phyloP scores from a whole-genome alignment of 2,888 invertebrate species.

The Limnephilus auricula region DNA sequence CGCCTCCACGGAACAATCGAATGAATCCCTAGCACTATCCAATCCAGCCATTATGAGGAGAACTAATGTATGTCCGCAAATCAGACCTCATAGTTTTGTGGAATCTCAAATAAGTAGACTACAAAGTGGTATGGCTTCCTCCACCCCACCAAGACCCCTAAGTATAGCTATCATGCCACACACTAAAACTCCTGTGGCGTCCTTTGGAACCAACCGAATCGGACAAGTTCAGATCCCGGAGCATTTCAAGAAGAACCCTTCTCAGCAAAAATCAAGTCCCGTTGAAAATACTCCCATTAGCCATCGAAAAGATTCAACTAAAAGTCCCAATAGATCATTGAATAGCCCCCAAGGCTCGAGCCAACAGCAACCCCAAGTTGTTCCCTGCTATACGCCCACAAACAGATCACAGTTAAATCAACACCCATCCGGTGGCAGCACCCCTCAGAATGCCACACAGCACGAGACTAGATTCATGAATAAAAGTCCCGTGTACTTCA shows the following conservation, averaged over 20 bases:
- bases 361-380: slow-evolving; percentile 39
- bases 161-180: slow-evolving; percentile 63
- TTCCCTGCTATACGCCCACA: slow-evolving; percentile 47
- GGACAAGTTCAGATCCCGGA: slow-evolving; percentile 65
- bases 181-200: slow-evolving; percentile 51
- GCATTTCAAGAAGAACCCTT: slow-evolving; percentile 62
- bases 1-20: slow-evolving; percentile 66
- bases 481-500: slow-evolving; percentile 74
- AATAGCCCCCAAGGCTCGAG: slow-evolving; percentile 51
- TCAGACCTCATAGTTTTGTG: slow-evolving; percentile 74
- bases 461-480: slow-evolving; percentile 72
- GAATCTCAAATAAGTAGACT: slow-evolving; percentile 75
- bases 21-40: slow-evolving; percentile 55
- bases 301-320: slow-evolving; percentile 45
- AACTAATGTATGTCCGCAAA: slow-evolving; percentile 63
- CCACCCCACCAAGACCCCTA: slow-evolving; percentile 70
- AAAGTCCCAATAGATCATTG: slow-evolving; percentile 54
- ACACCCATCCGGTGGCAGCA: slow-evolving; percentile 70
- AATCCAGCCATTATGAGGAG: slow-evolving; percentile 55
- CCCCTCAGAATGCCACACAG: slow-evolving; percentile 70
- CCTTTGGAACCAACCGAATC: slow-evolving; percentile 57
- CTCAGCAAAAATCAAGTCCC: slow-evolving; percentile 55
- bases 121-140: slow-evolving; percentile 73
- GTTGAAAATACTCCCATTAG: slow-evolving; percentile 47
- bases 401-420: slow-evolving; percentile 59